Percentiles rank a stretch among this genome's conserved stretches.
phyloP scores from a whole-genome alignment of 2,797 vertebrate species.

The Oreochromis mossambicus region DNA sequence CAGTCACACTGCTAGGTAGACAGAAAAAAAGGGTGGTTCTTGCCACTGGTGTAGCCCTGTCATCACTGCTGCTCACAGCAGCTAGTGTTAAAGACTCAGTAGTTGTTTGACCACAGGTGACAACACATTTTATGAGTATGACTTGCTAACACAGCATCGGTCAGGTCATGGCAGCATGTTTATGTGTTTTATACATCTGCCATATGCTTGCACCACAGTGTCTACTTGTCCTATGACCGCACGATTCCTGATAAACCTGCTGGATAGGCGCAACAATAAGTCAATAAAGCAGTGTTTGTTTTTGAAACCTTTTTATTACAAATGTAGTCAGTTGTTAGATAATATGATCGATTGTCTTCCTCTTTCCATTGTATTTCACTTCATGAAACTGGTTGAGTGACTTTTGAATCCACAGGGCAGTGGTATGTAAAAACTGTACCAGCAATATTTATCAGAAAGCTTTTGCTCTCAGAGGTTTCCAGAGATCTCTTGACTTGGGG shows the following conservation, averaged over 20 bases:
- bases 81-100: not conserved
- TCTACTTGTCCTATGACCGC: not conserved
- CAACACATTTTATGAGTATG: not conserved
- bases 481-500: not conserved
- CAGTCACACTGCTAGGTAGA: not conserved
- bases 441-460: not conserved
- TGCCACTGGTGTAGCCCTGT: not conserved
- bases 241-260: not conserved
- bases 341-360: not conserved
- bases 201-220: not conserved
- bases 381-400: not conserved
- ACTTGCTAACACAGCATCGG: not conserved
- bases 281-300: not conserved
- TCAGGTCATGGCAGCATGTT: constrained; percentile 1
- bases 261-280: not conserved
- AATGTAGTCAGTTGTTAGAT: not conserved
- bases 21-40: constrained; percentile 3
- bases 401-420: not conserved
- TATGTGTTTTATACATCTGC: constrained; percentile 15
- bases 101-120: not conserved
- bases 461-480: not conserved
- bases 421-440: not conserved
- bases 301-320: not conserved
- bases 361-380: not conserved
- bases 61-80: not conserved